These are phyloP conservation scores for Halichondria panicea DNA, from an alignment of 37 sponge, comb jelly and placozoan genomes.

Conservation along the genomic window DNA sequence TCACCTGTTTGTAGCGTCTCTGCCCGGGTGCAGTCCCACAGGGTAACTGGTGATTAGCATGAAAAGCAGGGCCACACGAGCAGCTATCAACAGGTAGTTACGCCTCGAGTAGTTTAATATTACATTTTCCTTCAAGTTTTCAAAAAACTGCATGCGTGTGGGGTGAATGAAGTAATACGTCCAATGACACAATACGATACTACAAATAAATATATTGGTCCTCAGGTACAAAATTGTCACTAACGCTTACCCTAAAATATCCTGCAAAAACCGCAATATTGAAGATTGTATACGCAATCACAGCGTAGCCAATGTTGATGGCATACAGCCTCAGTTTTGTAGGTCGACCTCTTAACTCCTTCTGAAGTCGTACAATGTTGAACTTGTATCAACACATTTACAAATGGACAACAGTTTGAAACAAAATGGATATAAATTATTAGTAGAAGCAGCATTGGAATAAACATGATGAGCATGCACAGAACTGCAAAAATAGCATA, in stretches of 20 bases:
- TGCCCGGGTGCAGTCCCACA: conserved; percentile 69
- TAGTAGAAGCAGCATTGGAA: too few relatives aligned
- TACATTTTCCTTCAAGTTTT: conserved; percentile 34
- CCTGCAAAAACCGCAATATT: conserved; percentile 53
- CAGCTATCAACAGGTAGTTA: conserved; percentile 51
- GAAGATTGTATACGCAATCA: conserved; percentile 57
- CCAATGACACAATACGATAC: too few relatives aligned
- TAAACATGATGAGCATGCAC: too few relatives aligned
- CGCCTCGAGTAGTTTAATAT: conserved; percentile 40
- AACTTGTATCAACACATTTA: too few relatives aligned
- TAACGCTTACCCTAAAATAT: conserved; percentile 52
- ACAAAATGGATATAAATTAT: too few relatives aligned
- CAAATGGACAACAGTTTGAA: too few relatives aligned
- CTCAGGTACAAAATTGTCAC: not conserved
- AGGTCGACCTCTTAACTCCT: conserved; percentile 49
- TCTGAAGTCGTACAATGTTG: conserved; percentile 68
- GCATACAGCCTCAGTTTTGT: conserved; percentile 19
- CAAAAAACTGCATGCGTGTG: conserved; percentile 40
- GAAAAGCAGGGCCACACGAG: conserved; percentile 59
- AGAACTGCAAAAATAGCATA: too few relatives aligned
- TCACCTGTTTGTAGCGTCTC: conserved; percentile 50
- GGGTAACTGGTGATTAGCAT: conserved; percentile 70
- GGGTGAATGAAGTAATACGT: too few relatives aligned
- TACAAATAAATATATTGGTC: too few relatives aligned
- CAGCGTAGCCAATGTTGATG: conserved; percentile 27